A percentile compares a stretch with the other conserved stretches of the same genome.
Conservation (phyloP, 2,113 vertebrate species). For the Butastur rufipennis region DNA sequence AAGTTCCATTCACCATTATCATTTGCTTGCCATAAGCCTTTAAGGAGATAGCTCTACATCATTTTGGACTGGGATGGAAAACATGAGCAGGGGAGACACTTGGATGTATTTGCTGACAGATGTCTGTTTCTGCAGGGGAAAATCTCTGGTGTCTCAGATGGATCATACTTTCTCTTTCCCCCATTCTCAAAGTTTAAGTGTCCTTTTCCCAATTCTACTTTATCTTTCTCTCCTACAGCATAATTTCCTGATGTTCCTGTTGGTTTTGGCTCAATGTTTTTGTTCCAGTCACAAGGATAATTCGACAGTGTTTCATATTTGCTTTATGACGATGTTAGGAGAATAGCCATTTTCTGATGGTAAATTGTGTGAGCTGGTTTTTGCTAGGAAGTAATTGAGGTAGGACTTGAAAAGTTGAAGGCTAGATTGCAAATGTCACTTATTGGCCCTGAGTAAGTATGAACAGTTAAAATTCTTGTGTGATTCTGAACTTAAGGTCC, state of each 20-base stretch:
- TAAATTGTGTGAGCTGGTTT: neutral
- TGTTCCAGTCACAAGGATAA: neutral
- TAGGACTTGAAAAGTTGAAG: neutral
- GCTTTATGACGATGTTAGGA: neutral
- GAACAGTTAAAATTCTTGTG: neutral
- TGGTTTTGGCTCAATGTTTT: neutral
- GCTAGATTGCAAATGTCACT: neutral
- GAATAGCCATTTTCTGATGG: neutral
- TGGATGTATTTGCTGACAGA: neutral
- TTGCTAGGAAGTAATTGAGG: neutral
- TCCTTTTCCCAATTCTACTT: neutral
- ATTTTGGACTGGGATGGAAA: neutral
- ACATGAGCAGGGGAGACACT: neutral
- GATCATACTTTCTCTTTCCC: neutral
- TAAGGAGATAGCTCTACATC: rapidly evolving
- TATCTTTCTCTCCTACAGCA: neutral
- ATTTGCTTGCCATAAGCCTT: neutral
- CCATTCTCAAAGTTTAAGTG: neutral
- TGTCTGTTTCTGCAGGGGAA: neutral
- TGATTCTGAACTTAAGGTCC: neutral
- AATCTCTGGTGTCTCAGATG: neutral
- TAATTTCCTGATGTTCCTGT: neutral
- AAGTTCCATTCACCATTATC: neutral
- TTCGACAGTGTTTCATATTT: neutral
- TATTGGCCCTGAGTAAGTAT: too few species aligned